These are phyloP conservation scores for Nomada fucata DNA, from an alignment of 2,888 invertebrate genomes.

Conservation along the genomic window DNA sequence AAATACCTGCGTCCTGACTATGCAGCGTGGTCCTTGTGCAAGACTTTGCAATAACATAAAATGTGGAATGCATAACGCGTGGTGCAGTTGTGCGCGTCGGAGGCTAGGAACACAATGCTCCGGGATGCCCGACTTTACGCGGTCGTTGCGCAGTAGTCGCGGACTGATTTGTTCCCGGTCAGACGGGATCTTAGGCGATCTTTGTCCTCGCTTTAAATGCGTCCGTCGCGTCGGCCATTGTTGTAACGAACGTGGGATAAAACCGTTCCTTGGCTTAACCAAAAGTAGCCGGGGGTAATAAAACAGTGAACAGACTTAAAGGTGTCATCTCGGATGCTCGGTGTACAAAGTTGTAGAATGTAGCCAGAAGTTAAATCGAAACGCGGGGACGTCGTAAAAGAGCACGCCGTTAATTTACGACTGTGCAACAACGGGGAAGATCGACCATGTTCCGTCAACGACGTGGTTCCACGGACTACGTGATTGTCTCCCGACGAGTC, in stretches of 20 bases:
- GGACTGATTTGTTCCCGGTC: not conserved
- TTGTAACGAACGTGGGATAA: not conserved
- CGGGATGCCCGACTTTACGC: not conserved
- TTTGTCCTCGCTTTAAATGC: not conserved
- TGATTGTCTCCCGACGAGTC: not conserved
- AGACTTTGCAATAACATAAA: too few species aligned
- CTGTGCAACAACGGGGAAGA: slow-evolving; percentile 30
- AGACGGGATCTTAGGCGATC: not conserved
- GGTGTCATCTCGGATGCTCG: slow-evolving; percentile 28
- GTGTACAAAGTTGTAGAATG: slow-evolving; percentile 44
- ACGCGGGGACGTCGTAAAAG: slow-evolving; percentile 69
- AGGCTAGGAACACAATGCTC: not conserved
- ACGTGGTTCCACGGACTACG: not conserved
- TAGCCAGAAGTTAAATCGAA: slow-evolving; percentile 44
- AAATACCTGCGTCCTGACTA: too few species aligned
- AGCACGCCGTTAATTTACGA: slow-evolving; percentile 70
- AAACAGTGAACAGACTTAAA: slow-evolving; percentile 49
- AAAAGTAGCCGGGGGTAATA: not conserved
- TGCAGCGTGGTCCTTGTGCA: too few species aligned
- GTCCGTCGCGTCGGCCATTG: not conserved
- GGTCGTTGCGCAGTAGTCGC: not conserved
- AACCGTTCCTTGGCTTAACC: slow-evolving; percentile 5
- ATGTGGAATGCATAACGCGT: too few species aligned
- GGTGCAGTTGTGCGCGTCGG: too few species aligned
- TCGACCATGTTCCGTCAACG: slow-evolving; percentile 42